Evolutionary conservation across 2,888 invertebrate species (phyloP), one percentile per base, ranked within the genome.

Genomic region (Electrophaes corylata): DNA sequence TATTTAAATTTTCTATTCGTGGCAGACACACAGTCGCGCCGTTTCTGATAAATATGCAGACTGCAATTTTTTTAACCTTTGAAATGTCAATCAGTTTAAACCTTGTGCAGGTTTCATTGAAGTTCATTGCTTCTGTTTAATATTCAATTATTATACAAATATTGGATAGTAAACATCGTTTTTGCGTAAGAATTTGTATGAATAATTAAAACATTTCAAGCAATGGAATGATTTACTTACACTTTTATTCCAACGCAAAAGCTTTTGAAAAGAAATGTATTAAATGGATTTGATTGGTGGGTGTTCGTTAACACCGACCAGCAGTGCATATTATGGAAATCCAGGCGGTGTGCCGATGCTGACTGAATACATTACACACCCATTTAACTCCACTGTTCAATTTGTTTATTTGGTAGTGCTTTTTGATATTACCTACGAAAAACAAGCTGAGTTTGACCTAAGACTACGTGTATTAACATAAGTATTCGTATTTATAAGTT

Each of bases 1-100:
- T 73, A 68, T 76, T 72, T 67, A 72, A 68, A 76, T 71, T 70
- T 71, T 66, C 61, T 60, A 64, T 65, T 67, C 61, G 49, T 64
- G 57, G 41, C 54, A 45, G 39, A 45, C 51, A 44, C 48, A 35
- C 18, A 37, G 56, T 45, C 43, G 43, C 46, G 40, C 39, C 33
- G 18, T 43, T 29, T 41, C 26, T 37, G 23, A 45, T 47, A 41
- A 47, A 52, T 37, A 57, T 57, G 56, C 50, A 46, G 40, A 20
- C 39, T 57, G 57, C 52, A 48, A 40, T 53, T 20, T 43, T n/a
- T 35, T 35, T 33, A 35, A 47, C 52, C 48, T 58, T 53, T 52
- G 44, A 52, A 48, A 52, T 23, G 48, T 43, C 41, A 43, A 43
- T 52, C 26, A 41, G 29, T 39, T 54, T 2, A 31, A 33, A 29